A percentile compares a stretch with the other conserved stretches of the same genome.
Conservation (phyloP, 2,888 invertebrate genomes). For the Myopa testacea region DNA sequence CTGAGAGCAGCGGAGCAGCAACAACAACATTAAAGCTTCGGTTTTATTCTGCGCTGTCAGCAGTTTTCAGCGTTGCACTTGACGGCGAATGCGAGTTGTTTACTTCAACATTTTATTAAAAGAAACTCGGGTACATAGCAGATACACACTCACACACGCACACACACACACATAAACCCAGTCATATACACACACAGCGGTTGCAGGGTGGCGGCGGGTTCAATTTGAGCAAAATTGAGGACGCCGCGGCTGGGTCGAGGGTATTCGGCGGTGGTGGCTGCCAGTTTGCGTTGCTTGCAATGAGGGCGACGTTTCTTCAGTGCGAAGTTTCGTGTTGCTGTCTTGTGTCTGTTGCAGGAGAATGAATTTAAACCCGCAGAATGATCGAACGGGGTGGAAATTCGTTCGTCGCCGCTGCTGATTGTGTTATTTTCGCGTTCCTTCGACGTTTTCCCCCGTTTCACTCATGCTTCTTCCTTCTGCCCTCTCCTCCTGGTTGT, state of each 20-base stretch:
- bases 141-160: neutral
- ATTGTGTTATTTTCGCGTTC: constrained; percentile 13
- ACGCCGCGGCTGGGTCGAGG: neutral
- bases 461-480: constrained; percentile 1
- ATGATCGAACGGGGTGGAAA: constrained; percentile 30
- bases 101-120: constrained; percentile 15
- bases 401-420: constrained; percentile 14
- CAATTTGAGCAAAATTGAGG: neutral
- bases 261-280: constrained; percentile 19
- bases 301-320: constrained; percentile 11
- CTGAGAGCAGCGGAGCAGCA: neutral
- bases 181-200: no score
- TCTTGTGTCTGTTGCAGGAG: constrained; percentile 9
- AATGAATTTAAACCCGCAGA: constrained; percentile 19
- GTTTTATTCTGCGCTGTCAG: constrained; percentile 30
- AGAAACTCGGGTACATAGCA: neutral
- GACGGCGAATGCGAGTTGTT: constrained; percentile 24
- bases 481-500: neutral
- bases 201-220: neutral
- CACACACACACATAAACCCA: neutral
- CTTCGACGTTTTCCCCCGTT: neutral
- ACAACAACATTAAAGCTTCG: neutral
- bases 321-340: neutral
- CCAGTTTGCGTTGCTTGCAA: constrained; percentile 27
- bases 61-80: constrained; percentile 35